Base-by-base conservation (phyloP, 2,797 vertebrate species). In the Pelodytes ibericus region DNA sequence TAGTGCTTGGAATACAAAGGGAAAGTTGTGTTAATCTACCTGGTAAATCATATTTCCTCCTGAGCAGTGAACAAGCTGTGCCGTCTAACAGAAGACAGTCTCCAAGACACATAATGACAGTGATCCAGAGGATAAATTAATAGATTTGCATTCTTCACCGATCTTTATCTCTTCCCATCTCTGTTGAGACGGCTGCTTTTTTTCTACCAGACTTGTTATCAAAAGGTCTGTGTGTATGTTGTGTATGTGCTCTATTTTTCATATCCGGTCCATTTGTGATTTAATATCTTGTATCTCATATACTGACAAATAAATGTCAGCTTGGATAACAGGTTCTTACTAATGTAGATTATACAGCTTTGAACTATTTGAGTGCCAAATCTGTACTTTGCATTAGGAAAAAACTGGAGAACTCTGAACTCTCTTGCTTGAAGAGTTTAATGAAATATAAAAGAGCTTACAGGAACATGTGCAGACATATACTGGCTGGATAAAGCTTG, bases 161-260 rank as follows among this genome's bases (percentile, higher is more conserved):
- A 26, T 27, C 25, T 67, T 75, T 75, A 69, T 75, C 65, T 62
- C 44, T 30, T 69, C 49, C 20, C 15, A 62, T 75, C 57, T 26
- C 20, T 36, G 39, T 16, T 13, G 53, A 36, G 36, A 27, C 53
- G 57, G 29, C 59, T 59, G 24, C 20, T 60, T 60, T n/a, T n/a
- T 20, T 53, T 53, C 6, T 31, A 31, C 25, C 18, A 30, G 57
- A 39, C 8, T 16, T 26, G 33, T 56, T 76, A 62, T 71, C 69
- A 64, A 67, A 60, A 70, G 36, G 41, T 68, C 65, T 69, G 24
- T 18, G 61, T 63, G 60, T 56, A 29, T 60, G 63, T 63, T 67
- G 51, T 70, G 59, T 44, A 70, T 76, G 61, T 63, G 61, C 66
- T 76, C 66, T 58, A 70, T 71, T 53, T 76, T 76, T 76, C 66